Base-by-base conservation (phyloP, 2,113 vertebrate genomes). In the Sylvietta virens region DNA sequence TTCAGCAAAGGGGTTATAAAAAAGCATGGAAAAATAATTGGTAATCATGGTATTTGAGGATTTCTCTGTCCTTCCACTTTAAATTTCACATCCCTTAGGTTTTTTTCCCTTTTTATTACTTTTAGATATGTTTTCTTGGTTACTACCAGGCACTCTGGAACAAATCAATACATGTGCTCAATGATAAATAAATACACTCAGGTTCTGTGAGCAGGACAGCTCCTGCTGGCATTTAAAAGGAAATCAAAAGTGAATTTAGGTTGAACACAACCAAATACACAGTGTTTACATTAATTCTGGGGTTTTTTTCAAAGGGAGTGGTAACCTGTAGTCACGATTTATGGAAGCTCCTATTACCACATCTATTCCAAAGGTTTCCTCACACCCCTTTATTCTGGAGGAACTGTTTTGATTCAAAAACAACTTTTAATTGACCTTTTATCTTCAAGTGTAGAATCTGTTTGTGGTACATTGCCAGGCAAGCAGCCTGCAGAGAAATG, bases 301-400 rank as follows among this genome's bases (percentile, higher is more conserved):
- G 6, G 0, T 3, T 76, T 80, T 37, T 80, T 93, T 83, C 40
- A n/a, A 88, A 91, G 88, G 81, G 50, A 91, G 47, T 77, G 50
- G 90, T 83, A 89, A 44, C 61, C 64, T 78, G 62, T 83, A 96
- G 27, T 88, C 58, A 64, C 3, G 1, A 39, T 95, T 93, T 92
- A 44, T 66, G 16, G 37, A 90, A 33, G 18, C 31, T 92, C 8
- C 39, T 94, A 45, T 50, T 95, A 64, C 82, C 58, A 81, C 44
- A 58, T 69, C 78, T 91, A 3, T 84, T 95, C 47, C 69, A 60
- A 88, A 86, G 57, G 14, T 88, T 95, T 96, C 94, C 86, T 96
- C 90, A 91, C 72, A 73, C 69, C 30, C 35, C 58, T 93, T 95
- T 91, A 62, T 90, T 95, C 77, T 91, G 33, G 22, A 72, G 37